Evolutionary conservation across 1,140 invertebrate species (phyloP), one percentile per base, ranked within the genome.

Genomic region (Drosophila sturtevanti): DNA sequence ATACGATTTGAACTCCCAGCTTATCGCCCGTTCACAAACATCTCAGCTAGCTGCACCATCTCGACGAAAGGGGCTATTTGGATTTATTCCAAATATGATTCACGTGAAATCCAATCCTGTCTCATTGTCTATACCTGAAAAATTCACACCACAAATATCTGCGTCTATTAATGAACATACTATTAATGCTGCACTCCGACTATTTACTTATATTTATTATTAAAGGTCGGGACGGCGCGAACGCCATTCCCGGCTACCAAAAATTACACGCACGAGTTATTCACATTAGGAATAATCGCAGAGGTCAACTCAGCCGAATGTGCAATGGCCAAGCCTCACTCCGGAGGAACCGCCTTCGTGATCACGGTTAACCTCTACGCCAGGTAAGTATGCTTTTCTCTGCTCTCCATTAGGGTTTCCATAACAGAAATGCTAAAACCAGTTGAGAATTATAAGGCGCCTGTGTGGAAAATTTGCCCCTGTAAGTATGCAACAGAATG

Each of bases 301-400:
- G 69, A 89, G 90, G 90, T 91, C 90, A 91, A 91, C 90, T 90
- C 87, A 91, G 72, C 89, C 90, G 89, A 63, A 69, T 67, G 87
- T 90, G 87, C 87, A 90, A 90, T 90, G 87, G 62, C 81, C 73
- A 80, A 93, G 93, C 92, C 94, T 94, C 94, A 76, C 92, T 92
- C 93, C 93, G 93, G 93, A 93, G 93, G 92, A 93, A 94, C 93
- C 93, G 92, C 93, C 94, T 95, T 94, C 79, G 59, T 94, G 94
- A 95, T 94, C 94, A 94, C 91, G 93, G 93, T 94, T 92, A 82
- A 92, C 92, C 93, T 93, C 94, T 92, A 90, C 92, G 91, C 91
- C 92, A 93, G 92, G 92, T 93, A 93, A 93, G 92, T 92, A 93
- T 93, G 92, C 81, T 89, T 90, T 75, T 0, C 11, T 21, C 16